phyloP scores from a whole-genome alignment of 1,140 invertebrate genomes.

The Pseudomyrmex gracilis region DNA sequence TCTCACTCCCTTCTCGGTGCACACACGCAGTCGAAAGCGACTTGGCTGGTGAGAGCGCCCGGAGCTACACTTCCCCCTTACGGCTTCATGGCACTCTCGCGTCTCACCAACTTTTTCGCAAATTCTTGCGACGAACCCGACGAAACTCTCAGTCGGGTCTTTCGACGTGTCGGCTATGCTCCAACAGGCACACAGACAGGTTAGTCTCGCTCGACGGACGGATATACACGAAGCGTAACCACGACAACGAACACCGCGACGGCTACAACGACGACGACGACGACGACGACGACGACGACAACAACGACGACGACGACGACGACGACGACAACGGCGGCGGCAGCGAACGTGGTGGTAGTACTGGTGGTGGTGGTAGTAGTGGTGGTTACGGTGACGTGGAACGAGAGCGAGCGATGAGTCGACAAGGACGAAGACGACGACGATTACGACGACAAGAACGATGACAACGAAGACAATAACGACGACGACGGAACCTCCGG shows the following conservation, averaged over 20 bases:
- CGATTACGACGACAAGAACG: slow-evolving; percentile 8
- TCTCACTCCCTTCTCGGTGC: slow-evolving; percentile 19
- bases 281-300: slow-evolving; percentile 1
- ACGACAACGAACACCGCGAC: slow-evolving; percentile 57
- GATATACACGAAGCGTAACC: slow-evolving; percentile 63
- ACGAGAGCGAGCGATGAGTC: slow-evolving; percentile 31
- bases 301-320: background rate
- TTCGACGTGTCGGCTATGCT: too few species aligned
- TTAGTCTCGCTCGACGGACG: slow-evolving; percentile 33
- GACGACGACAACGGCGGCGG: slow-evolving; percentile 53
- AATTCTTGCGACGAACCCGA: background rate
- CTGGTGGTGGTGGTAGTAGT: background rate
- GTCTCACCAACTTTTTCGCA: background rate
- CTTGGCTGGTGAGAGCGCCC: slow-evolving; percentile 48
- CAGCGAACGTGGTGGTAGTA: background rate
- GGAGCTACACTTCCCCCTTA: slow-evolving; percentile 56
- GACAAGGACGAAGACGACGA: slow-evolving; percentile 49
- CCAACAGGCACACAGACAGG: slow-evolving; percentile 18
- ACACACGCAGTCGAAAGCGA: slow-evolving; percentile 15
- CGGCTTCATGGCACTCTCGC: slow-evolving; percentile 15
- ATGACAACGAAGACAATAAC: background rate
- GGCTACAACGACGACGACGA: slow-evolving; percentile 53
- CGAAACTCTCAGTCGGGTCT: background rate
- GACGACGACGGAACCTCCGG: slow-evolving; percentile 31
- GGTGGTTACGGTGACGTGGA: slow-evolving; percentile 32